Evolutionary conservation across 2,888 invertebrate species (phyloP).

Genomic region (Polydrusus cervinus): DNA sequence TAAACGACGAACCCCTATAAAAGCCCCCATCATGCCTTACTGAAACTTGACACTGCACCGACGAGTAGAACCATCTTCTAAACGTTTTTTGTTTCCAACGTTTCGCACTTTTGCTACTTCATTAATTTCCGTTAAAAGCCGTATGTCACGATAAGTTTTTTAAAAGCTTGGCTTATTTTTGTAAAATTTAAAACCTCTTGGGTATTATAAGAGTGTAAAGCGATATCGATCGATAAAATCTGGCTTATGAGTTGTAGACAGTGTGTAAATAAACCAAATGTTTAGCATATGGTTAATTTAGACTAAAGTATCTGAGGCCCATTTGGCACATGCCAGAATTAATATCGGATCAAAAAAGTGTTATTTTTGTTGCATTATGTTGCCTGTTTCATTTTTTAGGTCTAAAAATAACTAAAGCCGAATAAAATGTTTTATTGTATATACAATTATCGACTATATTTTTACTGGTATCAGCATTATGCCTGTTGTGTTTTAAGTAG

Average conservation of each 20-base stretch:
- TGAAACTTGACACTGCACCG: slow-evolving; percentile 34
- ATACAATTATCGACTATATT: too few relatives aligned
- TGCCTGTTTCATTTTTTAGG: neutral
- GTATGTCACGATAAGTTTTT: slow-evolving; percentile 31
- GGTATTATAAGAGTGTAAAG: neutral
- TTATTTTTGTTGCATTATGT: neutral
- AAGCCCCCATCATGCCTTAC: slow-evolving; percentile 6
- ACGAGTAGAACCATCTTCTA: slow-evolving; percentile 25
- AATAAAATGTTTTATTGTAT: too few relatives aligned
- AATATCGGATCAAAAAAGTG: slow-evolving; percentile 29
- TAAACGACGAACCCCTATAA: slow-evolving; percentile 32
- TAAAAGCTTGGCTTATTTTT: slow-evolving; percentile 12
- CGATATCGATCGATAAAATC: slow-evolving; percentile 32
- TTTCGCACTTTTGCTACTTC: slow-evolving; percentile 53
- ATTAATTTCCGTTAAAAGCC: slow-evolving; percentile 48
- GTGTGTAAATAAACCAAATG: slow-evolving; percentile 19
- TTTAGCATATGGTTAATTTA: slow-evolving; percentile 33
- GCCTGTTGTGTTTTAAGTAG: too few relatives aligned
- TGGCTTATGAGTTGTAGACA: slow-evolving; percentile 29
- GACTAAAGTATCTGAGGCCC: slow-evolving; percentile 13
- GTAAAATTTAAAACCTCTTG: slow-evolving; percentile 1
- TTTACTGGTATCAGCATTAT: too few relatives aligned
- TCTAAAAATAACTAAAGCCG: neutral
- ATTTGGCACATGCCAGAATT: slow-evolving; percentile 44
- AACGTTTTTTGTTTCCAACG: slow-evolving; percentile 47